Base-by-base conservation (phyloP, 2,113 vertebrate genomes). In the Protomyctophum bolini region DNA sequence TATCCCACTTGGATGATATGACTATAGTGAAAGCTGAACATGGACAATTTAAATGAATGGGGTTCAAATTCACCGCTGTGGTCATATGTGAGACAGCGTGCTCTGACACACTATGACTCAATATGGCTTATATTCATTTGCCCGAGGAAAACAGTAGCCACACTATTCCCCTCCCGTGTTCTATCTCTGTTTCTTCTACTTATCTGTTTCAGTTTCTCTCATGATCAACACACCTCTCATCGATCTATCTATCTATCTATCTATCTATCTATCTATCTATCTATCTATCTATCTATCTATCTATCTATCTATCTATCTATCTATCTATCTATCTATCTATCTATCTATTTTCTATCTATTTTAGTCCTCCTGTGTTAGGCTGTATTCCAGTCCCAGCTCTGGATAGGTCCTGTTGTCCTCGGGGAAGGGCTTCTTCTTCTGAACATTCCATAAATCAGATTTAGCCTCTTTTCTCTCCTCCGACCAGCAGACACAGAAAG, bases 401-500 rank as follows among this genome's bases (percentile, higher is more conserved):
- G 51, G n/a, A 54, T 12, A 54, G 5, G 51, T 54, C 6, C 8
- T n/a, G 10, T 54, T n/a, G 12, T 2, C 51, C 51, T 54, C 51
- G n/a, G 51, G 51, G 12, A 54, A n/a, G 7, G 59, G 52, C 49
- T 41, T 65, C 47, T 41, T 65, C 47, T 10, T 12, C n/a, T 14
- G 6, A 47, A 1, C 10, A 7, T 29, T 68, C 8, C 14, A 50
- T 49, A 61, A 28, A 50, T 29, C 58, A 10, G 6, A 11, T 1
- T 10, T n/a, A 8, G 47, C 14, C 8, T 50, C 7, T 49, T 15
- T 4, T 6, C n/a, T 56, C 29, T 68, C 59, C 5, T 50, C 5
- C 64, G 63, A 66, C 29, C 64, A 72, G 63, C 51, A 61, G 49
- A 63, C 29, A 50, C 79, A 85, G 66, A 66, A 48, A 61, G 72